phyloP scores from a whole-genome alignment of 2,888 invertebrate genomes.

The Trachelus iudaicus region DNA sequence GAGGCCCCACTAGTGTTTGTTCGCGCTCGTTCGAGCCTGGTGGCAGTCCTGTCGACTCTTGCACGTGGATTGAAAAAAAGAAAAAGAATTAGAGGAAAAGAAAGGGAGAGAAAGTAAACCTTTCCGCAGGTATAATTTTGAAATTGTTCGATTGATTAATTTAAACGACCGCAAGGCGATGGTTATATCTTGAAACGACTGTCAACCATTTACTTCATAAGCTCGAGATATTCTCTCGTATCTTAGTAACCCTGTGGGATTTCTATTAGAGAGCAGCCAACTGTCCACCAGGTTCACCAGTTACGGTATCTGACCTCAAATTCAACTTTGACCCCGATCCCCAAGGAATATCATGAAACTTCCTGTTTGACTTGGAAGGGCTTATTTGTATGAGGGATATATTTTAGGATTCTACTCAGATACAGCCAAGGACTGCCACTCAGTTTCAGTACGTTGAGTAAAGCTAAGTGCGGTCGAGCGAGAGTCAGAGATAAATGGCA shows the following conservation, averaged over 20 bases:
- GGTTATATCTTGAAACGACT: too few relatives aligned
- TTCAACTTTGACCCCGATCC: background rate
- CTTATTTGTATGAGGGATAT: conserved; percentile 30
- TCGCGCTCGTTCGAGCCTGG: background rate
- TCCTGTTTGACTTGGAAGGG: conserved; percentile 45
- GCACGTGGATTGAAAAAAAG: background rate
- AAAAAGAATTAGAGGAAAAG: background rate
- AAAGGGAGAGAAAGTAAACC: background rate
- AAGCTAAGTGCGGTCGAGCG: background rate
- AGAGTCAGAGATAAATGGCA: background rate
- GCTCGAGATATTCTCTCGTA: background rate
- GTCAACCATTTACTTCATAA: background rate
- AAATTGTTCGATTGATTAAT: background rate
- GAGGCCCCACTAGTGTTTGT: conserved; percentile 10
- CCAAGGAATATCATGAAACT: conserved; percentile 11
- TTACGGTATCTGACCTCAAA: background rate
- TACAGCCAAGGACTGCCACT: background rate
- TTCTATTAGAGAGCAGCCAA: background rate
- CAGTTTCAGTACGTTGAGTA: background rate
- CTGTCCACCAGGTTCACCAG: background rate
- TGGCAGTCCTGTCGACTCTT: background rate
- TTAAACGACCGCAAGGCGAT: too few relatives aligned
- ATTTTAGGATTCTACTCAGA: background rate
- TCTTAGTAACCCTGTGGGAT: background rate
- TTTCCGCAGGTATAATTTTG: background rate